These are phyloP conservation scores for Mustelus asterias DNA, from an alignment of 2,113 vertebrate genomes.

Conservation along the genomic window DNA sequence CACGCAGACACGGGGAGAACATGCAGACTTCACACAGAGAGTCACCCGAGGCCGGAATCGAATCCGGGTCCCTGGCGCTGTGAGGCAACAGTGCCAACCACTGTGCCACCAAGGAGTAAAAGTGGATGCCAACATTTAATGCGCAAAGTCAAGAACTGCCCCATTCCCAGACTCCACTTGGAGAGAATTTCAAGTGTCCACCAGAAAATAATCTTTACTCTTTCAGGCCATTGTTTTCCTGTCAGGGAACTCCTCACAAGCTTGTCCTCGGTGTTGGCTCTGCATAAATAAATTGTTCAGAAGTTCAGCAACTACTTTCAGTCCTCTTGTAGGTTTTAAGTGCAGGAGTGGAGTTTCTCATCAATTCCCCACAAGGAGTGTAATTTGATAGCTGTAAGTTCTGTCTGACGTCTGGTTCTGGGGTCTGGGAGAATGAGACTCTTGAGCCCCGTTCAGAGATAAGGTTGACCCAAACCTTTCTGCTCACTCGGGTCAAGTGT, in stretches of 20 bases:
- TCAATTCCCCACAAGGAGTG: too few species aligned
- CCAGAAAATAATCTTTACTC: not conserved
- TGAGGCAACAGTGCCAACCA: too few species aligned
- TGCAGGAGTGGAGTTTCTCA: not conserved
- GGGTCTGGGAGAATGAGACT: not conserved
- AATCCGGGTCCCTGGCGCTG: too few species aligned
- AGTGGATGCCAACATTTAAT: not conserved
- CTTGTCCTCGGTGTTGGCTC: not conserved
- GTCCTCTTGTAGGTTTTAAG: not conserved
- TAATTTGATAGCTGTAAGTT: not conserved
- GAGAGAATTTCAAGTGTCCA: not conserved
- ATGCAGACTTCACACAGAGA: too few species aligned
- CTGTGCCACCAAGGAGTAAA: too few species aligned
- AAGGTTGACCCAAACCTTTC: not conserved
- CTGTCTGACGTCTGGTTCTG: not conserved
- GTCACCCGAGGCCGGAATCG: too few species aligned
- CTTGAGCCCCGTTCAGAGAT: not conserved
- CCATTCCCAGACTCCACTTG: not conserved
- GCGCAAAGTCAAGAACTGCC: too few species aligned
- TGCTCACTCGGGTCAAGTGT: not conserved
- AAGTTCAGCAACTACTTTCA: not conserved
- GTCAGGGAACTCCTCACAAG: not conserved
- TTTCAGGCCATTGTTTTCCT: not conserved
- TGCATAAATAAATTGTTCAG: not conserved
- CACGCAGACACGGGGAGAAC: too few species aligned